Percentiles rank a stretch among this genome's conserved stretches.
phyloP scores from a whole-genome alignment of 2,888 invertebrate genomes.

The Rhagium mordax region DNA sequence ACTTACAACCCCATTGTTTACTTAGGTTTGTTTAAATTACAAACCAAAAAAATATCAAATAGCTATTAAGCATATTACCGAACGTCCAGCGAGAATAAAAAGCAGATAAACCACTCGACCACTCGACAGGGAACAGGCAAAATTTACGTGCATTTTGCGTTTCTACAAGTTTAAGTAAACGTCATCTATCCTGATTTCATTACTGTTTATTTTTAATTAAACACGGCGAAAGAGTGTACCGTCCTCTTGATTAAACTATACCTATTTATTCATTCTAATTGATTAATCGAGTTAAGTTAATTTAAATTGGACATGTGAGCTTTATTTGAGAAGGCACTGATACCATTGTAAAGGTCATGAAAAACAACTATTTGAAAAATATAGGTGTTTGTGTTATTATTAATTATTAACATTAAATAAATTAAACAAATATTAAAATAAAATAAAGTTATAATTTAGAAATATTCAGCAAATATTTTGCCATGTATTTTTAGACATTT shows the following conservation, averaged over 20 bases:
- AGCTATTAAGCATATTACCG: neutral
- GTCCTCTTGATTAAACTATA: neutral
- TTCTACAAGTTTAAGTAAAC: neutral
- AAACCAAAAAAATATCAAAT: neutral
- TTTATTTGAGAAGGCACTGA: neutral
- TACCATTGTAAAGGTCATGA: neutral
- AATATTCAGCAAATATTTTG: no score
- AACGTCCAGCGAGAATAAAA: neutral
- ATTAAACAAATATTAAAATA: no score
- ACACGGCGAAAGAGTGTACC: neutral
- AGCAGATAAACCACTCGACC: neutral
- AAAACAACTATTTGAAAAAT: neutral
- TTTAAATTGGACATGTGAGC: neutral
- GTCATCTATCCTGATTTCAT: neutral
- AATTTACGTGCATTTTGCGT: neutral
- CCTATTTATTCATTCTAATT: slow-evolving; percentile 7
- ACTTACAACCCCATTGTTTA: neutral
- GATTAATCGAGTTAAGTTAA: neutral
- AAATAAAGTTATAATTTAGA: no score
- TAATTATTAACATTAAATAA: neutral
- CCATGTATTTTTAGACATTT: no score
- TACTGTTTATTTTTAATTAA: neutral
- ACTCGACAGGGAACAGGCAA: neutral
- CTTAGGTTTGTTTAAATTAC: neutral
- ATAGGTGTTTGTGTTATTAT: neutral